Conservation (phyloP, 2,113 vertebrate genomes). For the Naja naja region DNA sequence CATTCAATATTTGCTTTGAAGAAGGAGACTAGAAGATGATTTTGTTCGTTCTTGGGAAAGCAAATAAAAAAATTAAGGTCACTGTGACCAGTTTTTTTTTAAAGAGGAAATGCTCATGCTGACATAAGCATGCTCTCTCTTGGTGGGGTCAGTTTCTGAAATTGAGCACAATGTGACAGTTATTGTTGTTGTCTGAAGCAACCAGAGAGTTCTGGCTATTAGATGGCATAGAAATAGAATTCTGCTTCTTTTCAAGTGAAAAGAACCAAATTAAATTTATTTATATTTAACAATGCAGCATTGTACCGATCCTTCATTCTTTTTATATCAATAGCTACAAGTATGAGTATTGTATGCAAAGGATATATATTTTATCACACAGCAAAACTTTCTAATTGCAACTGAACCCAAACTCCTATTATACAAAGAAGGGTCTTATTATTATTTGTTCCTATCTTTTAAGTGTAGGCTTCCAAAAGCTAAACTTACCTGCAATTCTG, state of each 20-base stretch:
- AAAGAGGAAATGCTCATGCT: neutral
- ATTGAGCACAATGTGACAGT: slow-evolving; percentile 38
- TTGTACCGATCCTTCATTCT: neutral
- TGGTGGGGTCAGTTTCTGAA: slow-evolving; percentile 17
- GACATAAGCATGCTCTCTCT: accelerated
- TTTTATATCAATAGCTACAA: neutral
- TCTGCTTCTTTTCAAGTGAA: neutral
- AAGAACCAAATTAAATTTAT: neutral
- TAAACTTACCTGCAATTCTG: neutral
- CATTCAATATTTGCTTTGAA: slow-evolving; percentile 52
- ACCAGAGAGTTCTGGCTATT: neutral
- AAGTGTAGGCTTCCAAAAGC: neutral
- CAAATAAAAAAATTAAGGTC: slow-evolving; percentile 60
- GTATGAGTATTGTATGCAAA: neutral
- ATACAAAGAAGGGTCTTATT: neutral
- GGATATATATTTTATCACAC: neutral
- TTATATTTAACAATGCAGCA: neutral
- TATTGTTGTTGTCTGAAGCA: neutral
- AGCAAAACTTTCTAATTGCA: neutral
- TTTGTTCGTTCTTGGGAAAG: slow-evolving; percentile 49
- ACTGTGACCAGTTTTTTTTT: slow-evolving; percentile 26
- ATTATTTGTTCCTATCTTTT: neutral
- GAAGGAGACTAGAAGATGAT: slow-evolving; percentile 45
- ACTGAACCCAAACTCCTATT: neutral
- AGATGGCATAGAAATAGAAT: neutral